phyloP scores from a whole-genome alignment of 1,140 invertebrate genomes.

The Chironomus striatipennis region DNA sequence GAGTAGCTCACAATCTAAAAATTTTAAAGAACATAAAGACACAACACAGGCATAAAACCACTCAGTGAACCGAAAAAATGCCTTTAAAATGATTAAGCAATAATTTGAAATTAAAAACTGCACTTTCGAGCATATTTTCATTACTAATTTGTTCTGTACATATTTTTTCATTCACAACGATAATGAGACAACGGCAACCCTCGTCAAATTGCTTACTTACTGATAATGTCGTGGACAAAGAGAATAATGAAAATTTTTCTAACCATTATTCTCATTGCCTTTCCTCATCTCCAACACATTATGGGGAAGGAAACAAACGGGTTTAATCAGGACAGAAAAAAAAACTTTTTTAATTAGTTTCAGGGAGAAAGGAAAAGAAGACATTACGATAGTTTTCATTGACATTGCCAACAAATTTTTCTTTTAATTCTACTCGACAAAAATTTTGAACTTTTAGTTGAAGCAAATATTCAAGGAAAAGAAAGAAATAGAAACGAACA shows the following conservation, averaged over 20 bases:
- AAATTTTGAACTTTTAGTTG: no score
- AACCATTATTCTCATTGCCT: background rate
- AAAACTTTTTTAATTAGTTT: constrained; percentile 3
- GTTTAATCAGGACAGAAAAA: background rate
- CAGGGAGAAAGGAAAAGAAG: background rate
- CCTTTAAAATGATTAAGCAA: no score
- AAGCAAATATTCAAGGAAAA: no score
- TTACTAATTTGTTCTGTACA: no score
- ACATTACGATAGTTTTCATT: constrained; percentile 1
- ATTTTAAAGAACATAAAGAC: no score
- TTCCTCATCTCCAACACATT: background rate
- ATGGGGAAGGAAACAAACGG: constrained; percentile 3
- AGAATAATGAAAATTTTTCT: background rate
- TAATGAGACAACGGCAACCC: constrained; percentile 1
- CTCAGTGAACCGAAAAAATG: no score
- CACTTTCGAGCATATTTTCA: no score
- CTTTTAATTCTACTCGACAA: no score
- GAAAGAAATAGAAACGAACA: no score
- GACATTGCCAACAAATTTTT: background rate
- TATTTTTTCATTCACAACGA: background rate
- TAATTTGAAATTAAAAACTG: no score
- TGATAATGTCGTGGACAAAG: constrained; percentile 11
- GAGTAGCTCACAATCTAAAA: no score
- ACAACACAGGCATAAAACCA: no score
- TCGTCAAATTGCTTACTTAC: constrained; percentile 12